Conservation (phyloP, 2,888 invertebrate genomes). For the Drosophila niveifrons region DNA sequence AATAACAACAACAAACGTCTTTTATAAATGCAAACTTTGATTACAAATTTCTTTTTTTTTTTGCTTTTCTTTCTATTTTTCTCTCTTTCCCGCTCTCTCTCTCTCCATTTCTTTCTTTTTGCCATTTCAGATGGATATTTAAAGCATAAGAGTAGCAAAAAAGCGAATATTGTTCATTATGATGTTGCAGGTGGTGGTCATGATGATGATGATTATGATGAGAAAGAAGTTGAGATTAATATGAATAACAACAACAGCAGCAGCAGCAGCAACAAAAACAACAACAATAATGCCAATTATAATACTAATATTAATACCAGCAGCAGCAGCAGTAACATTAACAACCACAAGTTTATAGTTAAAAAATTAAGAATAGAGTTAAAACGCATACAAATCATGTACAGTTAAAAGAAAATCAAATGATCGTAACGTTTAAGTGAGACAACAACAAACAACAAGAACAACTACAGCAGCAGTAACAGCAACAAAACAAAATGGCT, state of each 20-base stretch:
- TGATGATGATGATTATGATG: constrained; percentile 35
- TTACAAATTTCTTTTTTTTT: constrained; percentile 58
- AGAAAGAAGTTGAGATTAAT: constrained; percentile 41
- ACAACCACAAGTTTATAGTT: constrained; percentile 72
- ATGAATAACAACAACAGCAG: constrained; percentile 19
- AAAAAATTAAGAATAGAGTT: constrained; percentile 83
- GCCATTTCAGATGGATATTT: constrained; percentile 83
- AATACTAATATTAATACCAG: constrained; percentile 32
- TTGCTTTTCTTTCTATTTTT: constrained; percentile 68
- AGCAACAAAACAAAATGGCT: constrained; percentile 16
- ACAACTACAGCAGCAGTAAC: constrained; percentile 3
- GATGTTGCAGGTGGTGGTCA: constrained; percentile 47
- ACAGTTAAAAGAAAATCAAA: constrained; percentile 72
- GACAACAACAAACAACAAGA: background rate
- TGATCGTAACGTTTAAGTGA: constrained; percentile 26
- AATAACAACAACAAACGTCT: constrained; percentile 27
- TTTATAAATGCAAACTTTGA: constrained; percentile 53
- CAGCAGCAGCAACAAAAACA: constrained; percentile 21
- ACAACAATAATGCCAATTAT: constrained; percentile 32
- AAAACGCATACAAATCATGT: constrained; percentile 83
- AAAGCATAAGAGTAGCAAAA: constrained; percentile 76
- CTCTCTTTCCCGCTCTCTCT: constrained; percentile 30
- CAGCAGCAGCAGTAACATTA: constrained; percentile 41
- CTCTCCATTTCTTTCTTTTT: constrained; percentile 57
- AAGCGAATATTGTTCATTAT: constrained; percentile 66